These are phyloP conservation scores for Horisme vitalbata DNA, from an alignment of 2,888 invertebrate species.

Conservation along the genomic window DNA sequence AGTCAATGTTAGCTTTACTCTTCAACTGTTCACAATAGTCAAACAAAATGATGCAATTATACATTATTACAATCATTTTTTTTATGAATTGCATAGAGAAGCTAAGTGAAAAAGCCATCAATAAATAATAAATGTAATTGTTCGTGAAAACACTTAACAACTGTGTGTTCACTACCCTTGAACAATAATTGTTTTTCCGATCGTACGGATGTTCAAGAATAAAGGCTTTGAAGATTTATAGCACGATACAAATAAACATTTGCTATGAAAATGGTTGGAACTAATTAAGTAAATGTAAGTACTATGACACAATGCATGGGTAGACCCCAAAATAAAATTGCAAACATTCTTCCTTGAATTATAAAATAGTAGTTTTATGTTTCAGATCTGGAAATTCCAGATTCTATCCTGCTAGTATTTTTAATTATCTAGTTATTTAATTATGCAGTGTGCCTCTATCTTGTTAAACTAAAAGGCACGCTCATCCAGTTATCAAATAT, in stretches of 20 bases:
- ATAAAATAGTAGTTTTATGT: too few species aligned
- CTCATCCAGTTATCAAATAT: too few species aligned
- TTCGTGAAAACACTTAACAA: conserved; percentile 39
- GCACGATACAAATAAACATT: not conserved
- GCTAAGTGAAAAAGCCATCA: conserved; percentile 22
- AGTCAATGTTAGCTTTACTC: conserved; percentile 60
- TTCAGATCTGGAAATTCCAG: too few species aligned
- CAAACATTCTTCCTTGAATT: too few species aligned
- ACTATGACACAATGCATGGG: not conserved
- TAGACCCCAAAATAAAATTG: too few species aligned
- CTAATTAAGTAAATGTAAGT: too few species aligned
- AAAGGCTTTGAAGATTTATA: conserved; percentile 29
- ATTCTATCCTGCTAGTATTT: too few species aligned
- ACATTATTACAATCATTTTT: conserved; percentile 29
- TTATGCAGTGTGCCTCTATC: too few species aligned
- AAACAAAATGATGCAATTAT: conserved; percentile 50
- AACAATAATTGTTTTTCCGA: conserved; percentile 40
- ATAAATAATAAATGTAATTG: conserved; percentile 42
- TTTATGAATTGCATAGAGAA: not conserved
- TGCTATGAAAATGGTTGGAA: conserved; percentile 7
- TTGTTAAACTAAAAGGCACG: too few species aligned
- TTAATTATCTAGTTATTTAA: too few species aligned
- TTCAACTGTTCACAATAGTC: conserved; percentile 50
- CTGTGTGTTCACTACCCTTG: conserved; percentile 36
- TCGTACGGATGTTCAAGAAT: conserved; percentile 31